Percentiles rank a stretch among this genome's conserved stretches.
These are phyloP conservation scores for Adineta ricciae DNA, from an alignment of 2,888 invertebrate genomes.

Conservation along the genomic window DNA sequence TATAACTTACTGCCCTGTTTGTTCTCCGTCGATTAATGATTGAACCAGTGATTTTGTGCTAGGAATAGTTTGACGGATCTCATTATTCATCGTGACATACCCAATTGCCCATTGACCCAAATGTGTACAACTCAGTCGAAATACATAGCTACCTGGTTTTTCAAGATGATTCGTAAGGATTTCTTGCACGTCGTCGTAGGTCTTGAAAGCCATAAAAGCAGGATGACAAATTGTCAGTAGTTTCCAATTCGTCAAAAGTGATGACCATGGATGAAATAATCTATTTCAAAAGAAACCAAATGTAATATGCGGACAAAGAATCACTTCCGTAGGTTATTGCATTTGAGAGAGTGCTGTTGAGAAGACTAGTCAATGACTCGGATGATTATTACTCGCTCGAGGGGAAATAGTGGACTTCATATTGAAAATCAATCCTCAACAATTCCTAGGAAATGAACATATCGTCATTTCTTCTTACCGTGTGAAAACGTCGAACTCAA, in stretches of 20 bases:
- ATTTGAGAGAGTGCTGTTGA: too few species aligned
- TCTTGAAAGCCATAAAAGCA: slow-evolving; percentile 95
- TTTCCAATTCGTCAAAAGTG: slow-evolving; percentile 92
- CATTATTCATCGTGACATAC: slow-evolving; percentile 93
- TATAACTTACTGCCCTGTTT: slow-evolving; percentile 81
- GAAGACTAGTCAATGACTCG: too few species aligned
- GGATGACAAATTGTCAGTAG: slow-evolving; percentile 95
- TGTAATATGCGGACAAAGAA: too few species aligned
- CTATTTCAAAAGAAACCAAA: background rate
- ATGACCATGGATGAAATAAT: slow-evolving; percentile 97
- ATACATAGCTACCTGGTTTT: slow-evolving; percentile 56
- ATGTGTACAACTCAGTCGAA: slow-evolving; percentile 85
- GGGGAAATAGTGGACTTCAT: too few species aligned
- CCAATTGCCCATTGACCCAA: slow-evolving; percentile 99
- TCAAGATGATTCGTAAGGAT: slow-evolving; percentile 7
- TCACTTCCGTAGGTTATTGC: too few species aligned
- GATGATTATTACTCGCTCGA: too few species aligned
- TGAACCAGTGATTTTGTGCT: slow-evolving; percentile 81
- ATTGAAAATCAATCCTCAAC: too few species aligned
- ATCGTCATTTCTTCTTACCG: slow-evolving; percentile 57
- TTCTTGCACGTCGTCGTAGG: slow-evolving; percentile 86
- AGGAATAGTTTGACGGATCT: slow-evolving; percentile 96
- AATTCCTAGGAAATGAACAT: too few species aligned
- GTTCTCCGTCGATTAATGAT: slow-evolving; percentile 86
- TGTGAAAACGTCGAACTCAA: slow-evolving; percentile 99